Conservation (phyloP, 2,113 vertebrate genomes). For the Trinectes maculatus region DNA sequence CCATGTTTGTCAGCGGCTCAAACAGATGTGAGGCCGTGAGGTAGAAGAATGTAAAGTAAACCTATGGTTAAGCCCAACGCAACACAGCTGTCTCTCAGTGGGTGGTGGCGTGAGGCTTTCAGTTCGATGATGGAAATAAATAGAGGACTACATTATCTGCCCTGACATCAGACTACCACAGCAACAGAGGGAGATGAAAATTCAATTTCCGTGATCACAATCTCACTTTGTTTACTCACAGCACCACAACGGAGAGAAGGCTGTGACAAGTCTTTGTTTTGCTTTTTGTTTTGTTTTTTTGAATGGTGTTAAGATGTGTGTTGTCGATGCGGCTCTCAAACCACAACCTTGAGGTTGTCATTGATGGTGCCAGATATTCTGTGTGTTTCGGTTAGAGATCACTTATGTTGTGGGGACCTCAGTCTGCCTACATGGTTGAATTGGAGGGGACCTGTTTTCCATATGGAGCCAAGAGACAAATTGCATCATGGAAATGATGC, state of each 20-base stretch:
- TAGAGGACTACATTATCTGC: slow-evolving; percentile 6
- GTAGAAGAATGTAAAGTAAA: neutral
- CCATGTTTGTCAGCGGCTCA: slow-evolving; percentile 13
- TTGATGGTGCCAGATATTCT: slow-evolving; percentile 24
- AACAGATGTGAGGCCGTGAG: neutral
- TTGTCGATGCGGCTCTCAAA: slow-evolving; percentile 1
- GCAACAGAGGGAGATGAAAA: slow-evolving; percentile 24
- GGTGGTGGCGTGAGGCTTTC: neutral
- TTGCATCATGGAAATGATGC: neutral
- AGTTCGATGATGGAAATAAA: slow-evolving; percentile 18
- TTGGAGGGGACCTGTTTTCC: neutral
- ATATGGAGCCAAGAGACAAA: neutral
- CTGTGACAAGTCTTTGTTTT: neutral
- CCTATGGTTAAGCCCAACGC: slow-evolving; percentile 9
- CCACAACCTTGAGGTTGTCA: slow-evolving; percentile 42
- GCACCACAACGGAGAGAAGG: slow-evolving; percentile 1
- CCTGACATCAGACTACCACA: slow-evolving; percentile 5
- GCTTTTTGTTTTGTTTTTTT: neutral
- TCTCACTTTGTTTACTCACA: slow-evolving; percentile 18
- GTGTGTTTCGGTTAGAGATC: neutral
- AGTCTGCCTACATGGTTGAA: neutral
- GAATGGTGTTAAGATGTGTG: neutral
- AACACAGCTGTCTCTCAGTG: slow-evolving; percentile 7
- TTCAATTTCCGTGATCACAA: slow-evolving; percentile 37
- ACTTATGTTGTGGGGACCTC: neutral